Evolutionary conservation across 2,113 vertebrate species (phyloP), one percentile per base, ranked within the genome.

Genomic region (Cricetomys ansorgei): DNA sequence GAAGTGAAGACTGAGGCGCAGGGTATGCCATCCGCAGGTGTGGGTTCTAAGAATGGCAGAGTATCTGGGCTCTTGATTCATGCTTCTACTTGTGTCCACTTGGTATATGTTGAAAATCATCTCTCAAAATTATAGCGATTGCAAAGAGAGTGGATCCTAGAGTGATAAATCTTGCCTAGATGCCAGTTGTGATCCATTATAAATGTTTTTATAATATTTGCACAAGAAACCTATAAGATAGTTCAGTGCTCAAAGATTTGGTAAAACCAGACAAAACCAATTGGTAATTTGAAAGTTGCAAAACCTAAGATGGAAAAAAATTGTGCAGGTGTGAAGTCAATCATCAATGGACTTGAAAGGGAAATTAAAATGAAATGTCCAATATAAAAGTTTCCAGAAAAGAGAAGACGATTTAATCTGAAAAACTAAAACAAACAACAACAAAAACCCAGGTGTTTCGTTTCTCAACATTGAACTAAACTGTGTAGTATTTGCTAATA

Each of bases 191-290:
- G 29, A 91, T 64, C 37, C 88, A 34, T 75, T 86, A 70, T 75
- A 73, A 92, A 89, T 93, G 50, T 92, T 89, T 95, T 25, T 40
- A 81, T 88, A 70, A 75, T 88, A 84, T 91, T 95, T 88, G 31
- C 62, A 62, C 13, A 62, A 91, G 65, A 88, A 55, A 95, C 27
- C 17, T 93, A 1, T 45, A 76, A 85, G n/a, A 80, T 76, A 94
- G 84, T 84, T 85, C 45, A 90, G 11, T 76, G 25, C 37, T 90
- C 53, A 96, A 86, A 93, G 1, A 59, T 65, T 59, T 80, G 87
- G 48, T 88, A 87, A 94, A 93, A 77, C 40, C 94, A 94, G 92
- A 69, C 15, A 31, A 91, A 94, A 67, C 43, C 70, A 88, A 77
- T 17, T 85, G 83, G 45, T 80, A 45, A 94, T 95, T 91, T 89